Evolutionary conservation across 2,797 vertebrate genomes (phyloP).

Genomic region (Naso thynnoides): DNA sequence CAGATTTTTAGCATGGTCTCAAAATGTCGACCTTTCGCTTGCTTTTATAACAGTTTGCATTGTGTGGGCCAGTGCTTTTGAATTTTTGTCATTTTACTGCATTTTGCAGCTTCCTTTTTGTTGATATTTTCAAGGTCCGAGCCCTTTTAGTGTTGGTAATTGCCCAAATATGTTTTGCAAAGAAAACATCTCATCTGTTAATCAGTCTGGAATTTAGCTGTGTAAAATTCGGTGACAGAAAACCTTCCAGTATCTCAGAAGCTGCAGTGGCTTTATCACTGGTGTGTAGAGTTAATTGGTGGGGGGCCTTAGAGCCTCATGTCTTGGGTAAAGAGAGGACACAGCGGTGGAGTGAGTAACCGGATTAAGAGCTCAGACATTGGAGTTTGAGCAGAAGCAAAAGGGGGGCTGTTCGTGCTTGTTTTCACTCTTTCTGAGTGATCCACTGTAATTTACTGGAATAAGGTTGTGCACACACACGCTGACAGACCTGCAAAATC

Average conservation of each 20-base stretch:
- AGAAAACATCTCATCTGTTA: conserved; percentile 3
- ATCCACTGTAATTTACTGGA: conserved; percentile 49
- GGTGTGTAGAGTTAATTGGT: conserved; percentile 43
- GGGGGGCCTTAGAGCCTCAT: conserved; percentile 44
- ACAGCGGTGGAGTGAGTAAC: conserved; percentile 56
- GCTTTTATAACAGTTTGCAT: conserved; percentile 52
- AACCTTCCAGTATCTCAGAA: conserved; percentile 12
- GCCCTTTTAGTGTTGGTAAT: not conserved
- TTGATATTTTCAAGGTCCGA: conserved; percentile 3
- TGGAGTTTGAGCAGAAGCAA: conserved; percentile 53
- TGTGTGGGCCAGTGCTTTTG: conserved; percentile 39
- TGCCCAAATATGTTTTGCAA: not conserved
- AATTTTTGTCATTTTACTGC: conserved; percentile 26
- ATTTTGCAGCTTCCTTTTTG: conserved; percentile 19
- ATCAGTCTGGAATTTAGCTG: conserved; percentile 5
- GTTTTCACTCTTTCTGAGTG: conserved; percentile 48
- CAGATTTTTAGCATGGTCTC: conserved; percentile 68
- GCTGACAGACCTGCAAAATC: conserved; percentile 25
- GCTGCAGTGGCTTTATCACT: conserved; percentile 39
- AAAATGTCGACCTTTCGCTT: conserved; percentile 63
- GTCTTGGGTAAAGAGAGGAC: conserved; percentile 58
- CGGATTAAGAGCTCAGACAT: conserved; percentile 76
- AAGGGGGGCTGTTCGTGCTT: conserved; percentile 48
- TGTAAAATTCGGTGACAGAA: conserved; percentile 26
- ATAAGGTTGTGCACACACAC: conserved; percentile 26